phyloP scores from a whole-genome alignment of 2,888 invertebrate genomes.

The Eupithecia centaureata region DNA sequence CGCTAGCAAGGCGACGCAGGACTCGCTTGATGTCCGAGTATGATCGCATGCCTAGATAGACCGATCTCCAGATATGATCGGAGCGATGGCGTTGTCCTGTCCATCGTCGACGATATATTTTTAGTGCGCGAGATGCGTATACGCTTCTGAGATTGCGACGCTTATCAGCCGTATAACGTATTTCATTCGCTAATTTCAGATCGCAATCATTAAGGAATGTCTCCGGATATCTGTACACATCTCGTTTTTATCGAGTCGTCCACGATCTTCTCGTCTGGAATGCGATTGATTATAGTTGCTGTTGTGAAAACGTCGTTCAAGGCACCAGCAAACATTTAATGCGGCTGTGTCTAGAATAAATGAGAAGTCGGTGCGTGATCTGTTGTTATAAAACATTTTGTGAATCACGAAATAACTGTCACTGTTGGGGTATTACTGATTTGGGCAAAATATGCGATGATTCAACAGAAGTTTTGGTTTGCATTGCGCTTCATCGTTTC shows the following conservation, averaged over 20 bases:
- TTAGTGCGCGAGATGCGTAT: conserved; percentile 61
- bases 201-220: conserved; percentile 55
- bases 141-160: conserved; percentile 56
- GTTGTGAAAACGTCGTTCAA: conserved; percentile 40
- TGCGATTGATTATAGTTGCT: conserved; percentile 41
- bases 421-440: conserved; percentile 23
- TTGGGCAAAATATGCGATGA: conserved; percentile 23
- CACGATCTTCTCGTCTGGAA: conserved; percentile 40
- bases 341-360: conserved; percentile 33
- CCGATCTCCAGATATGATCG: conserved; percentile 55
- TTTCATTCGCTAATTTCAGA: conserved; percentile 65
- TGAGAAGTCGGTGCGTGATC: conserved; percentile 25
- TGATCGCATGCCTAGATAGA: conserved; percentile 57
- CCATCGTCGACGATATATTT: conserved; percentile 63
- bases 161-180: conserved; percentile 57
- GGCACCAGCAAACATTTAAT: conserved; percentile 31
- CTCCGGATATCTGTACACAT: conserved; percentile 37
- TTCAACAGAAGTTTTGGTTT: conserved; percentile 15
- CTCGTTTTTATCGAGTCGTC: conserved; percentile 44
- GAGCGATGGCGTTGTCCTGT: conserved; percentile 49
- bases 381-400: conserved; percentile 11
- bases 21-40: conserved; percentile 35
- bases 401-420: conserved; percentile 25
- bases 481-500: conserved; percentile 4
- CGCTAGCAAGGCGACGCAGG: conserved; percentile 35